These are phyloP conservation scores for Sclerurus mexicanus DNA, from an alignment of 2,113 vertebrate genomes.

Conservation along the genomic window DNA sequence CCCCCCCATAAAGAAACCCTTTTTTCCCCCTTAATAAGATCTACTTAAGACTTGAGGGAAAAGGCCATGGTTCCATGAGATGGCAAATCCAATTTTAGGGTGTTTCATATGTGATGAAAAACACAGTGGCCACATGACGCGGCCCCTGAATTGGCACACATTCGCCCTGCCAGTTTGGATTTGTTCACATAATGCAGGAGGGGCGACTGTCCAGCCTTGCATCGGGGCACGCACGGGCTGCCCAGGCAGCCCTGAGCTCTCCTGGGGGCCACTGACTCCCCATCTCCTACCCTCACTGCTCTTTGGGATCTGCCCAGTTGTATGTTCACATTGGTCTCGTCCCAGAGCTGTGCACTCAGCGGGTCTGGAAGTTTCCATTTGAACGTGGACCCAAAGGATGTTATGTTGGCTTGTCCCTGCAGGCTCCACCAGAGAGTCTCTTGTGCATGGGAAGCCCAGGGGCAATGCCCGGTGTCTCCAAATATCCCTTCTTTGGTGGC, in stretches of 20 bases:
- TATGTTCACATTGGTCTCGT: fast-evolving
- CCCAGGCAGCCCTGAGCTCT: not conserved
- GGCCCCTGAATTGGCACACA: slow-evolving; percentile 35
- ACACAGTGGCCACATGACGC: not conserved
- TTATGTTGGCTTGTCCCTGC: not conserved
- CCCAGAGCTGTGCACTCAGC: not conserved
- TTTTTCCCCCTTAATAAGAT: not conserved
- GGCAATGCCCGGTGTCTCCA: not conserved
- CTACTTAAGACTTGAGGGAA: slow-evolving; percentile 42
- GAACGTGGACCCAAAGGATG: not conserved
- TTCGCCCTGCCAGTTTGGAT: not conserved
- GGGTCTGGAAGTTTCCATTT: not conserved
- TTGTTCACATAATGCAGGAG: slow-evolving; percentile 14
- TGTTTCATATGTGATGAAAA: slow-evolving; percentile 41
- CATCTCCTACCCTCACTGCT: fast-evolving
- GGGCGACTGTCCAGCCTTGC: not conserved
- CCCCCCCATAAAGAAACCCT: not conserved
- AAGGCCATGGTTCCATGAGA: slow-evolving; percentile 26
- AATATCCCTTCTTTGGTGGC: not conserved
- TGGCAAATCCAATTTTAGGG: slow-evolving; percentile 58
- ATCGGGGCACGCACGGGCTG: not conserved
- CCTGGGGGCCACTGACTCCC: not conserved
- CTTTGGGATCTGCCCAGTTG: not conserved
- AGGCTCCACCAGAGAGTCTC: not conserved
- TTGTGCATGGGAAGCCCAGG: not conserved